Evolutionary conservation across 2,888 invertebrate genomes (phyloP).

Genomic region (Lasius platythorax): DNA sequence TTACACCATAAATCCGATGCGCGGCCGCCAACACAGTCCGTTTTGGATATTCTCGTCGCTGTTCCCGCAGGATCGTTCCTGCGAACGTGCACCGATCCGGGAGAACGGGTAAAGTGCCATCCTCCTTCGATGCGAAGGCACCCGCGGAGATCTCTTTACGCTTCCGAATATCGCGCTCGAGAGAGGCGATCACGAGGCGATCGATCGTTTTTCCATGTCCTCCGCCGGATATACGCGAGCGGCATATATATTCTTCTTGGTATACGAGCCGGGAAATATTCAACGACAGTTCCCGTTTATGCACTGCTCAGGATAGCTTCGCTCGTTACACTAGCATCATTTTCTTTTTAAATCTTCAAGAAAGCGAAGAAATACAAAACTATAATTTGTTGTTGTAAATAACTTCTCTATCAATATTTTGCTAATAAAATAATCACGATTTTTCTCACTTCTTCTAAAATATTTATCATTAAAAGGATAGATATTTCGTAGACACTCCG

Average conservation of each 20-base stretch:
- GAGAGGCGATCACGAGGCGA: conserved; percentile 42
- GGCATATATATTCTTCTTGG: conserved; percentile 3
- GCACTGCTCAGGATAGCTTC: conserved; percentile 28
- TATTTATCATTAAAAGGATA: not conserved
- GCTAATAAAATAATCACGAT: not conserved
- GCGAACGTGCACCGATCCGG: conserved; percentile 41
- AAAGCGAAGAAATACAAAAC: not conserved
- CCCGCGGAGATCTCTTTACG: conserved; percentile 37
- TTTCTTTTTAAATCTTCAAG: not conserved
- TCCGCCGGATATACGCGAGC: conserved; percentile 22
- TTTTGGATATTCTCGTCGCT: conserved; percentile 68
- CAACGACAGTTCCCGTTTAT: conserved; percentile 41
- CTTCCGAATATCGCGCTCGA: conserved; percentile 21
- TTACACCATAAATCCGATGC: conserved; percentile 76
- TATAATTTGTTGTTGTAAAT: not conserved
- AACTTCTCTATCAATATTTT: not conserved
- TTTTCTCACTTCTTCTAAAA: not conserved
- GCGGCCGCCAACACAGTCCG: conserved; percentile 65
- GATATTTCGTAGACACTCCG: not conserved
- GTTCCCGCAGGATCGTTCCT: conserved; percentile 41
- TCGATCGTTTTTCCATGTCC: conserved; percentile 55
- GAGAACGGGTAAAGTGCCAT: conserved; percentile 24
- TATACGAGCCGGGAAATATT: conserved; percentile 37
- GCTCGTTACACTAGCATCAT: conserved; percentile 11
- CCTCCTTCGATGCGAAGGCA: conserved; percentile 5